phyloP scores from a whole-genome alignment of 2,797 vertebrate genomes.

The Antennarius maculatus region DNA sequence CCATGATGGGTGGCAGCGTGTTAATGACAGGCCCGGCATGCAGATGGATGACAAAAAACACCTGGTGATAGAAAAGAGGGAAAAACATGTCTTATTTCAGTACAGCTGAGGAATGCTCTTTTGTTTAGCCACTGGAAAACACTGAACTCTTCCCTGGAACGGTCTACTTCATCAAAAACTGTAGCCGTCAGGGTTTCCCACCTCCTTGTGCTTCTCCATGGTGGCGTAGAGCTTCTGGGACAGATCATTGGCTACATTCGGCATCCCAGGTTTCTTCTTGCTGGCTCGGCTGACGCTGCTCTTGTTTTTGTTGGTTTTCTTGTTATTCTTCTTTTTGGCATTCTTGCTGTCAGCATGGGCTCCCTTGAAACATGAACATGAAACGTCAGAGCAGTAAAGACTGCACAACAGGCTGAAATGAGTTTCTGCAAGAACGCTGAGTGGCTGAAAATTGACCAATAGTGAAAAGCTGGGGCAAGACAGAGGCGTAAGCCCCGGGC shows the following conservation, averaged over 20 bases:
- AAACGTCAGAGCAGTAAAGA: constrained; percentile 30
- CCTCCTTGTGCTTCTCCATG: constrained; percentile 99
- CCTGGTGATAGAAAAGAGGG: constrained; percentile 74
- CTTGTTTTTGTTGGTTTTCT: constrained; percentile 98
- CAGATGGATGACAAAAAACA: constrained; percentile 98
- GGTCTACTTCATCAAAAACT: constrained; percentile 5
- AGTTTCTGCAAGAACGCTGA: constrained; percentile 46
- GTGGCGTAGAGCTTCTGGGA: constrained; percentile 99
- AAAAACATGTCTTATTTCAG: background rate
- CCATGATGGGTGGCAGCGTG: constrained; percentile 94
- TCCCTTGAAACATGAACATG: constrained; percentile 75
- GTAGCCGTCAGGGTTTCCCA: constrained; percentile 48
- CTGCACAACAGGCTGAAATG: constrained; percentile 42
- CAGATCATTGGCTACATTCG: constrained; percentile 96
- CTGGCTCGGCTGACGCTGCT: constrained; percentile 95
- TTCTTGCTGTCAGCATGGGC: constrained; percentile 86
- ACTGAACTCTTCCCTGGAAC: constrained; percentile 5
- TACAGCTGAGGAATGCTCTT: background rate
- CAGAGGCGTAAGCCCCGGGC: background rate
- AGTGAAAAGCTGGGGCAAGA: constrained; percentile 39
- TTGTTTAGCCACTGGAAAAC: background rate
- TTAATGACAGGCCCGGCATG: constrained; percentile 94
- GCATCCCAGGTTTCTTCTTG: constrained; percentile 99
- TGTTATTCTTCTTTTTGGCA: constrained; percentile 97
- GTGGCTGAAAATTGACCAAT: constrained; percentile 42